Base-by-base conservation (phyloP, 2,113 vertebrate genomes). In the Psilopogon haemacephalus region DNA sequence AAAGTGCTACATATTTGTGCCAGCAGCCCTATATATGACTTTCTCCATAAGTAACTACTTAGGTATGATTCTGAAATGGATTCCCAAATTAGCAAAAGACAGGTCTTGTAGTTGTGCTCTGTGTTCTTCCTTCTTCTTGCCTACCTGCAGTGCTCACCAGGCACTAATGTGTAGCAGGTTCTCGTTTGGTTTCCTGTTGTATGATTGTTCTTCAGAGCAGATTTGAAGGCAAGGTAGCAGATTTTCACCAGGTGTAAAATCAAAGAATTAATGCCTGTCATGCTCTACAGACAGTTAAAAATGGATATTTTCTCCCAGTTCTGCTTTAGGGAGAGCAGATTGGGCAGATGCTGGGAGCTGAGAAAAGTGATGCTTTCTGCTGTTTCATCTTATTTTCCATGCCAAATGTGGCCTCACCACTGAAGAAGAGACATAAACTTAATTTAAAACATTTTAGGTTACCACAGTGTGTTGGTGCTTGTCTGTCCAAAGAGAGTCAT, bases 101-200 rank as follows among this genome's bases (percentile, higher is more conserved):
- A 27, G 38, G 20, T 44, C 13, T 59, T 12, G 5, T 27, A 62
- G 23, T 15, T 62, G 37, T 68, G 38, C 26, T 28, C 23, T 14
- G 8, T 75, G 23, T 15, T 35, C 33, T 37, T 40, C 50, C 35
- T 71, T 38, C 58, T 32, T 30, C 19, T 33, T 37, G 35, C 63
- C 28, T 40, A 2, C 21, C 3, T 4, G 23, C 48, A 35, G 8
- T 11, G 33, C 14, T 46, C 27, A 48, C 19, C n/a, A 33, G 35
- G 3, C 9, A 3, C 64, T 50, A 28, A 8, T 1, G 2, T 28
- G 19, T 63, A 32, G 19, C 1, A 0, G 32, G 12, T 26, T 32
- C 42, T 65, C 40, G 19, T 62, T 56, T 46, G 54, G 3, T 38
- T 73, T 89, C 42, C 60, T 71, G 13, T 21, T 59, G 14, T 17